A percentile compares a stretch with the other conserved stretches of the same genome.
Evolutionary conservation across 92 coral and sea anemone genomes (phyloP).

Genomic region (Heliopora coerulea): DNA sequence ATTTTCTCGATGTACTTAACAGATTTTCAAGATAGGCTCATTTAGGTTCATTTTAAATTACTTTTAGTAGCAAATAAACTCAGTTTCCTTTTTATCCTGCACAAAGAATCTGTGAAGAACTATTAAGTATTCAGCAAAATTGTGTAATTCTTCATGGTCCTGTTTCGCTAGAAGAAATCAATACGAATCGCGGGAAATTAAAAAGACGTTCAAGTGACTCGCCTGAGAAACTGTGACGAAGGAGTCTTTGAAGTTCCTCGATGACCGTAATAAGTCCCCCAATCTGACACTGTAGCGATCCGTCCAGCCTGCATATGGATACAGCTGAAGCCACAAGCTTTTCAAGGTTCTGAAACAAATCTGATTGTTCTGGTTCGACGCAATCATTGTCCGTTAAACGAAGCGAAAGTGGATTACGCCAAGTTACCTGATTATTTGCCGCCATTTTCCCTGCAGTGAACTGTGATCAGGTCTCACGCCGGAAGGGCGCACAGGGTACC

Average conservation of each 20-base stretch:
- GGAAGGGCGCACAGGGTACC: too few relatives aligned
- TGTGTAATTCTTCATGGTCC: neutral
- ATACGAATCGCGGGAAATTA: too few relatives aligned
- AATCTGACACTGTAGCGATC: conserved; percentile 93
- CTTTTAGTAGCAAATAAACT: too few relatives aligned
- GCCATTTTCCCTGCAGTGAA: conserved; percentile 62
- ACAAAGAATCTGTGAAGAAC: too few relatives aligned
- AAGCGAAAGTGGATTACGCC: conserved; percentile 74
- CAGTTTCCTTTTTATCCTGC: too few relatives aligned
- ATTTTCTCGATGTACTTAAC: too few relatives aligned
- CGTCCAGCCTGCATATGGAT: conserved; percentile 95
- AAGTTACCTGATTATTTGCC: conserved; percentile 57
- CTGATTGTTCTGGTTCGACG: conserved; percentile 36
- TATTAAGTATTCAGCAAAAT: too few relatives aligned
- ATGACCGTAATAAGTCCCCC: conserved; percentile 94
- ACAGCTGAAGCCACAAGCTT: conserved; percentile 97
- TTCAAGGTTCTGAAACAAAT: conserved; percentile 80
- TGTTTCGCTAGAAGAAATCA: too few relatives aligned
- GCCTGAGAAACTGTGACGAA: conserved; percentile 87
- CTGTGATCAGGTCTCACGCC: too few relatives aligned
- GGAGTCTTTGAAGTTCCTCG: conserved; percentile 87
- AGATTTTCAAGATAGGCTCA: too few relatives aligned
- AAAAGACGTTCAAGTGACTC: conserved; percentile 3
- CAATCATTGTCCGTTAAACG: neutral
- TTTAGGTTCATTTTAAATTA: too few relatives aligned